A percentile compares a stretch with the other conserved stretches of the same genome.
phyloP scores from a whole-genome alignment of 2,888 invertebrate species.

The Trachelus troglodyta region DNA sequence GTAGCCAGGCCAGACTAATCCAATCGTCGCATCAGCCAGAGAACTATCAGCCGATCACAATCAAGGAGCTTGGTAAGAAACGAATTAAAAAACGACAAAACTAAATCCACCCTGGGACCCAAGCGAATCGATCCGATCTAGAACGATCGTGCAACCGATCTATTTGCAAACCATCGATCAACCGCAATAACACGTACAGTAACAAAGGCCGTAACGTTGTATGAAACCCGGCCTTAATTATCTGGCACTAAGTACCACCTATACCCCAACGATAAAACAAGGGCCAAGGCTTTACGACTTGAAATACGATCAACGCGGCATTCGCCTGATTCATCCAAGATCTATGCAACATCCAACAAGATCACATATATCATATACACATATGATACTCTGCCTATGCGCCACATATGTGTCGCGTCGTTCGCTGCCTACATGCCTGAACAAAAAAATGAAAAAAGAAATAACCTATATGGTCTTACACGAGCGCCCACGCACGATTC shows the following conservation, averaged over 20 bases:
- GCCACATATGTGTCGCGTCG: background rate
- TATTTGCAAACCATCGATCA: background rate
- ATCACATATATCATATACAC: background rate
- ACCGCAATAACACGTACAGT: background rate
- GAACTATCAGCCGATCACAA: constrained; percentile 88
- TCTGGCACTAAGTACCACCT: background rate
- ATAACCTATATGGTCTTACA: background rate
- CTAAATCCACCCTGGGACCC: background rate
- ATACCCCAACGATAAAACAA: constrained; percentile 27
- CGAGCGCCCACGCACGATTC: background rate
- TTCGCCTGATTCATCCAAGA: background rate
- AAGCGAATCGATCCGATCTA: background rate
- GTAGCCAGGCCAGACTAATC: constrained; percentile 91
- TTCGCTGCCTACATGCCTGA: background rate
- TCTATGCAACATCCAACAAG: background rate
- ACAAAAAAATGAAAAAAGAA: background rate
- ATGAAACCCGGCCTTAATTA: background rate
- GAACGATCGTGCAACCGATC: background rate
- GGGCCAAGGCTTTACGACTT: constrained; percentile 60
- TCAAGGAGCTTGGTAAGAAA: constrained; percentile 89
- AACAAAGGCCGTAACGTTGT: background rate
- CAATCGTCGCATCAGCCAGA: constrained; percentile 95
- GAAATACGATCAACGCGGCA: constrained; percentile 32
- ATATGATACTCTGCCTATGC: background rate
- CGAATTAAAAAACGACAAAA: constrained; percentile 19